phyloP scores from a whole-genome alignment of 92 coral and sea anemone species.

The Galaxea fascicularis region DNA sequence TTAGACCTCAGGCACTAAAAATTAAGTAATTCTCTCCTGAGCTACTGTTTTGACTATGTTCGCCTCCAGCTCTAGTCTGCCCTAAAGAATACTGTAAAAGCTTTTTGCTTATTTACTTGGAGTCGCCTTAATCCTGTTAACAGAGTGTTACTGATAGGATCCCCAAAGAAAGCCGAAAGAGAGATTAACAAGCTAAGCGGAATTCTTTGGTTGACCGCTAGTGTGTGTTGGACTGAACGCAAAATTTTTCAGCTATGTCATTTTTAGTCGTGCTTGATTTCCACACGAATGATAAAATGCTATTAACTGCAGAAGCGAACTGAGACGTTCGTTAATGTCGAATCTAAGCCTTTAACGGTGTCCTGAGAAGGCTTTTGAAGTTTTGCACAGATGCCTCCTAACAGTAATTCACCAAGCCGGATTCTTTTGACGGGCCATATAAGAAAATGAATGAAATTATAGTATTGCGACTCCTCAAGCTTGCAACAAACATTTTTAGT shows the following conservation, averaged over 20 bases:
- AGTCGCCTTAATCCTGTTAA: constrained; percentile 5
- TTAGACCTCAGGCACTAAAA: too few species aligned
- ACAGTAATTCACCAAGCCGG: too few species aligned
- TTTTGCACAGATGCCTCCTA: too few species aligned
- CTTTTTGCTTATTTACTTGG: neutral
- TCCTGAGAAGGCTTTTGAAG: too few species aligned
- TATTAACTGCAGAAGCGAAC: neutral
- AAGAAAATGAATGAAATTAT: neutral
- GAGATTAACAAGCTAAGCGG: neutral
- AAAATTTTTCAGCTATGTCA: neutral
- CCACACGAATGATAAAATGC: neutral
- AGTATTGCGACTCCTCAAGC: neutral
- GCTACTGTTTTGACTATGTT: too few species aligned
- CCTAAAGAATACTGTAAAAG: neutral
- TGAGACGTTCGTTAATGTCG: neutral
- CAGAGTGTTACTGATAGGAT: constrained; percentile 8
- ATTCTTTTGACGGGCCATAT: too few species aligned
- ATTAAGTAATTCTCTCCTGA: neutral
- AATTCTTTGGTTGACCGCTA: constrained; percentile 3
- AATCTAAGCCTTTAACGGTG: neutral
- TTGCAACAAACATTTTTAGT: neutral
- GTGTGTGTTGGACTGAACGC: neutral
- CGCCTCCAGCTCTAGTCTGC: too few species aligned
- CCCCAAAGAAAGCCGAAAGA: constrained; percentile 18
- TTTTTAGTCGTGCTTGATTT: neutral